Conservation (phyloP, 2,888 invertebrate species). For the Neoitamus cyanurus region DNA sequence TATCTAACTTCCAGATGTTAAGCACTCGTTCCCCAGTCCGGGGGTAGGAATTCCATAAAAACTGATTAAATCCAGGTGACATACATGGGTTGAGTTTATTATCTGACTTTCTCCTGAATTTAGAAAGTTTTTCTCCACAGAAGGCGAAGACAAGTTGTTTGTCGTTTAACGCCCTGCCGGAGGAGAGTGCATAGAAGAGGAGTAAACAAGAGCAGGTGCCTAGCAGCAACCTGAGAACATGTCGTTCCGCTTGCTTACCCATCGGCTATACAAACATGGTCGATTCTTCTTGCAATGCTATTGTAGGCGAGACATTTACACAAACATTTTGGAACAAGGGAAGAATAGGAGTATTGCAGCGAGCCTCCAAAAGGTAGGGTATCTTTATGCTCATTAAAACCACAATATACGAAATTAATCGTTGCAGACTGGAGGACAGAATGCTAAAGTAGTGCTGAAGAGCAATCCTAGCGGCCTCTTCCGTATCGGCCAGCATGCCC, state of each 20-base stretch:
- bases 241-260: slow-evolving; percentile 70
- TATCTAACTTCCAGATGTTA: slow-evolving; percentile 27
- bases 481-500: slow-evolving; percentile 72
- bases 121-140: not conserved
- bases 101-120: not conserved
- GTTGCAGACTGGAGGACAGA: slow-evolving; percentile 22
- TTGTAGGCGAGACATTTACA: slow-evolving; percentile 68
- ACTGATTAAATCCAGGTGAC: not conserved
- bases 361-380: slow-evolving; percentile 59
- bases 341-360: slow-evolving; percentile 61
- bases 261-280: slow-evolving; percentile 73
- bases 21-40: not conserved
- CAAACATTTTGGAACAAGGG: slow-evolving; percentile 67
- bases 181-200: not conserved
- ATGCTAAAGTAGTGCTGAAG: slow-evolving; percentile 41
- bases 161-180: not conserved
- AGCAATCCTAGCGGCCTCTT: slow-evolving; percentile 62
- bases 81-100: not conserved
- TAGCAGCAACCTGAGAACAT: slow-evolving; percentile 58
- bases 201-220: slow-evolving; percentile 3
- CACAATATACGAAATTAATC: not conserved
- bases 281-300: slow-evolving; percentile 68
- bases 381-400: not conserved
- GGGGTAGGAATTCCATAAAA: slow-evolving; percentile 13
- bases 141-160: not conserved